Conservation (phyloP, 92 coral and sea anemone species). For the Parazoanthus atlanticus region DNA sequence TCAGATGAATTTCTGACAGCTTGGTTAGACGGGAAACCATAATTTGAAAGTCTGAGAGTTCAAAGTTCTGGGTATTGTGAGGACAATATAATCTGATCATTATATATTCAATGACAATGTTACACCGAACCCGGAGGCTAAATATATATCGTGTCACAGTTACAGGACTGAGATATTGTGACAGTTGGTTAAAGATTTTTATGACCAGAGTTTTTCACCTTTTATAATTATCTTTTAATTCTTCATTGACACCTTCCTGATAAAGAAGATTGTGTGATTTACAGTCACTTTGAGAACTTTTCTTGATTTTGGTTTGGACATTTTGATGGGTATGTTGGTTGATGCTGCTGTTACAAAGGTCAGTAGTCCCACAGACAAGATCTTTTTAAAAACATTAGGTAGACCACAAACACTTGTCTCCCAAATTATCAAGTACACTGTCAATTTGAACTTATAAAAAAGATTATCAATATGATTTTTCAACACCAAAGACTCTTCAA, state of each 20-base stretch:
- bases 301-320: not conserved
- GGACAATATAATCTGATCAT: conserved; percentile 26
- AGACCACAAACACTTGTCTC: not conserved
- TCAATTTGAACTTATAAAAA: not conserved
- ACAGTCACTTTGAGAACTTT: conserved; percentile 12
- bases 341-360: not conserved
- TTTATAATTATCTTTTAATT: conserved; percentile 1
- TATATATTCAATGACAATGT: conserved; percentile 10
- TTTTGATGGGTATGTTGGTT: not conserved
- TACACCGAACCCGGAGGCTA: conserved; percentile 15
- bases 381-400: not conserved
- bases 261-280: conserved; percentile 26
- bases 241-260: conserved; percentile 34
- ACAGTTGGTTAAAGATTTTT: not conserved
- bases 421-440: not conserved
- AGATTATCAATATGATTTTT: not conserved
- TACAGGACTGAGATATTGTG: not conserved
- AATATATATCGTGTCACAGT: not conserved
- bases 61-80: not conserved
- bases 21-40: not conserved
- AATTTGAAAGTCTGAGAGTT: not conserved
- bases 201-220: not conserved
- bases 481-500: not conserved
- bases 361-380: not conserved
- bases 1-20: not conserved